Percentiles rank a stretch among this genome's conserved stretches.
Conservation (phyloP, 2,113 vertebrate genomes). For the Ptilonorhynchus violaceus region DNA sequence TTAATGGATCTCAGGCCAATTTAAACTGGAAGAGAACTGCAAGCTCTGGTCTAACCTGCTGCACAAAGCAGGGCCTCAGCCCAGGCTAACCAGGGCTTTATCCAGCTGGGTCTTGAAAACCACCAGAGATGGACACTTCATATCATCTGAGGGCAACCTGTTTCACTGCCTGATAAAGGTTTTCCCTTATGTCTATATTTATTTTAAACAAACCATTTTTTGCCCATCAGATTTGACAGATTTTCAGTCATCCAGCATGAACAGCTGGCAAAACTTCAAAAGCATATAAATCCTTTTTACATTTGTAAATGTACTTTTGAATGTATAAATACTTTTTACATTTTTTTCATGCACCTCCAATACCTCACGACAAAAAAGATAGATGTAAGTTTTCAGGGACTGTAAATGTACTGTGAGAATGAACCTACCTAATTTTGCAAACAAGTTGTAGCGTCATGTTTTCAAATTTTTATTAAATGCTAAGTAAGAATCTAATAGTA, state of each 20-base stretch:
- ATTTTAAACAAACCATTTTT: background rate
- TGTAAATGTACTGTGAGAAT: background rate
- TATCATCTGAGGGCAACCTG: background rate
- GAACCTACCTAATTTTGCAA: background rate
- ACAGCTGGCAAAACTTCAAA: background rate
- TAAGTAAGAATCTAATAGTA: background rate
- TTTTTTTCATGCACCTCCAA: background rate
- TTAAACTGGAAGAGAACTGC: background rate
- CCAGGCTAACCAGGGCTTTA: background rate
- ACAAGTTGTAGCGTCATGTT: background rate
- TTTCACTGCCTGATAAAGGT: background rate
- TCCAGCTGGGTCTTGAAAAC: background rate
- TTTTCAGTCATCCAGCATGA: background rate
- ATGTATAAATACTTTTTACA: background rate
- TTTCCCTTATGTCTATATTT: background rate
- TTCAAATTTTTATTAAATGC: background rate
- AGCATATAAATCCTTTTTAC: background rate
- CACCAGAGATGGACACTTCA: background rate
- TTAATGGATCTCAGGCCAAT: background rate
- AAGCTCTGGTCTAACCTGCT: background rate
- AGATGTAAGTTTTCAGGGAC: background rate
- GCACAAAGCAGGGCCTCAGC: background rate
- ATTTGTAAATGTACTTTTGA: too few species aligned
- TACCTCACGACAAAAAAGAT: background rate
- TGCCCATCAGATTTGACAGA: background rate